These are phyloP conservation scores for Patagioenas fasciata DNA, from an alignment of 2,113 vertebrate species.

Conservation along the genomic window DNA sequence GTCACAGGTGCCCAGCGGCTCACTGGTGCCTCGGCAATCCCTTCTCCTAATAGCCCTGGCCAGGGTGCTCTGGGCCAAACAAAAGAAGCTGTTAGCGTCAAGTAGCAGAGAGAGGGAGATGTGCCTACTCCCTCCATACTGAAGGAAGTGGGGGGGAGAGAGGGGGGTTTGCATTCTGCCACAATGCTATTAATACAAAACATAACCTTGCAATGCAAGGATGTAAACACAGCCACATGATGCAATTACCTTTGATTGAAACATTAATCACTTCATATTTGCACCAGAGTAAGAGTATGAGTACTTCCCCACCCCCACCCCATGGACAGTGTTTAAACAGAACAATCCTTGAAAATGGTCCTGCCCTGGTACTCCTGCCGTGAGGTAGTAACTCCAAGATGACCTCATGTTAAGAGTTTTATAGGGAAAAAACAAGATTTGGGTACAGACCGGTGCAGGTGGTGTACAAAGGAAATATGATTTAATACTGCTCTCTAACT, in stretches of 20 bases:
- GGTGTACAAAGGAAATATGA: neutral
- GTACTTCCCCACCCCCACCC: neutral
- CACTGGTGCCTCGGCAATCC: too few relatives aligned
- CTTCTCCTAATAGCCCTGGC: too few relatives aligned
- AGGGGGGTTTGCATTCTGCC: too few relatives aligned
- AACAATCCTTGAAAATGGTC: neutral
- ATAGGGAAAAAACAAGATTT: neutral
- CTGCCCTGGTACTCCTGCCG: too few relatives aligned
- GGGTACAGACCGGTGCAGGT: rapidly evolving
- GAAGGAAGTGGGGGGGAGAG: too few relatives aligned
- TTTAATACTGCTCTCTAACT: neutral
- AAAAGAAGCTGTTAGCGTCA: too few relatives aligned
- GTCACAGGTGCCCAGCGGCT: too few relatives aligned
- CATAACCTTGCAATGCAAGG: neutral
- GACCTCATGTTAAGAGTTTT: neutral
- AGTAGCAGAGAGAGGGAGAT: too few relatives aligned
- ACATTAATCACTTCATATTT: neutral
- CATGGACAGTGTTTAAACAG: neutral
- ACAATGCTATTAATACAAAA: neutral
- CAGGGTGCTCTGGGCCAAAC: too few relatives aligned
- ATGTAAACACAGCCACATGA: neutral
- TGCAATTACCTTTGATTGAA: neutral
- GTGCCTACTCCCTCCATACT: too few relatives aligned
- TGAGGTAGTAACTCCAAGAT: neutral
- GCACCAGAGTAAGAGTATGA: neutral